These are phyloP conservation scores for Melangyna quadrimaculata DNA, from an alignment of 2,888 invertebrate genomes.

Conservation along the genomic window DNA sequence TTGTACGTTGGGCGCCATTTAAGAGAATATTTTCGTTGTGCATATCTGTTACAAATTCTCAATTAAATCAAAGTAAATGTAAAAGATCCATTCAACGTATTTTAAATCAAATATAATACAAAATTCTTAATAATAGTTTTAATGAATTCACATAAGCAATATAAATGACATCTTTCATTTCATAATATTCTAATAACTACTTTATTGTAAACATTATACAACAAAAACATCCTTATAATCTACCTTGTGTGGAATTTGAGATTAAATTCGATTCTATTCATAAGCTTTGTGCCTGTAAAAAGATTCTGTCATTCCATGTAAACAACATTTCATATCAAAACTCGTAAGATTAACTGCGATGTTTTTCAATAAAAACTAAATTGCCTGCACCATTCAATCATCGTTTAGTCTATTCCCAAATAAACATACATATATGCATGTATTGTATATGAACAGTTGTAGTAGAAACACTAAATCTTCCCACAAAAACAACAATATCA, in stretches of 20 bases:
- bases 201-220: too few relatives aligned
- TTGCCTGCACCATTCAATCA: conserved; percentile 55
- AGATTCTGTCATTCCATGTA: conserved; percentile 20
- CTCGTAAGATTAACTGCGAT: conserved; percentile 18
- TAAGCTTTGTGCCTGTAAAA: neutral
- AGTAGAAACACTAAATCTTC: neutral
- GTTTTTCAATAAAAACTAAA: conserved; percentile 27
- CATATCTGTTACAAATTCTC: too few relatives aligned
- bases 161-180: too few relatives aligned
- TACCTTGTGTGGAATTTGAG: neutral
- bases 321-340: neutral
- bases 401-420: conserved; percentile 27
- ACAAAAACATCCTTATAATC: neutral
- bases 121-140: too few relatives aligned
- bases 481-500: neutral
- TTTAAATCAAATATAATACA: too few relatives aligned
- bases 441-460: too few relatives aligned
- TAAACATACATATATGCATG: neutral
- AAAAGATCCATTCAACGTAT: too few relatives aligned
- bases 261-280: neutral
- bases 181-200: too few relatives aligned
- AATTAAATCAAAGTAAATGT: too few relatives aligned
- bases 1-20: too few relatives aligned
- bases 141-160: too few relatives aligned
- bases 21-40: too few relatives aligned